phyloP scores from a whole-genome alignment of 2,888 invertebrate species.

The Ptychoptera albimana region DNA sequence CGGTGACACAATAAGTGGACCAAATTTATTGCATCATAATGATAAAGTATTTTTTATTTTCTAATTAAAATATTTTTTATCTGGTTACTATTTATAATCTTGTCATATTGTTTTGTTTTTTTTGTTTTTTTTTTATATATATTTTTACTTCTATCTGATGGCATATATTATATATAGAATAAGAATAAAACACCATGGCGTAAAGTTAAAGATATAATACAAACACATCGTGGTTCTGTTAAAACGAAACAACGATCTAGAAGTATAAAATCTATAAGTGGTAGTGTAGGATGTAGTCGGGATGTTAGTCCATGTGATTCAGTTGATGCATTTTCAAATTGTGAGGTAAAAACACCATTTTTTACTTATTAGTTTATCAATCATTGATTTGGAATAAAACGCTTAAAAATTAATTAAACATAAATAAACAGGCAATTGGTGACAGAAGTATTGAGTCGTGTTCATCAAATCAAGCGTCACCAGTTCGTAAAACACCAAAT shows the following conservation, averaged over 20 bases:
- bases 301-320: conserved; percentile 13
- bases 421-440: neutral
- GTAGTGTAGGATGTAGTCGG: conserved; percentile 10
- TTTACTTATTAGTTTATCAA: neutral
- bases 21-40: conserved; percentile 1
- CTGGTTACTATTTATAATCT: conserved; percentile 1
- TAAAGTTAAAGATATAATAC: conserved; percentile 61
- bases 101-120: neutral
- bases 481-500: neutral
- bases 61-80: neutral
- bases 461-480: conserved; percentile 1
- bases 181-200: conserved; percentile 59
- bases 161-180: conserved; percentile 6
- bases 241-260: conserved; percentile 11
- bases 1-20: conserved; percentile 12
- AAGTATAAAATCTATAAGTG: conserved; percentile 12
- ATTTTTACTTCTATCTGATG: conserved; percentile 5
- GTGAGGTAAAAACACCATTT: conserved; percentile 5
- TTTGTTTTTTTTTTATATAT: neutral
- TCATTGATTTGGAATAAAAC: neutral
- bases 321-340: conserved; percentile 9
- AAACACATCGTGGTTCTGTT: conserved; percentile 31
- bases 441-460: neutral
- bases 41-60: conserved; percentile 3
- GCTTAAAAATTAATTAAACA: neutral